phyloP scores from a whole-genome alignment of 2,113 vertebrate species.

The Mionectes macconnelli region DNA sequence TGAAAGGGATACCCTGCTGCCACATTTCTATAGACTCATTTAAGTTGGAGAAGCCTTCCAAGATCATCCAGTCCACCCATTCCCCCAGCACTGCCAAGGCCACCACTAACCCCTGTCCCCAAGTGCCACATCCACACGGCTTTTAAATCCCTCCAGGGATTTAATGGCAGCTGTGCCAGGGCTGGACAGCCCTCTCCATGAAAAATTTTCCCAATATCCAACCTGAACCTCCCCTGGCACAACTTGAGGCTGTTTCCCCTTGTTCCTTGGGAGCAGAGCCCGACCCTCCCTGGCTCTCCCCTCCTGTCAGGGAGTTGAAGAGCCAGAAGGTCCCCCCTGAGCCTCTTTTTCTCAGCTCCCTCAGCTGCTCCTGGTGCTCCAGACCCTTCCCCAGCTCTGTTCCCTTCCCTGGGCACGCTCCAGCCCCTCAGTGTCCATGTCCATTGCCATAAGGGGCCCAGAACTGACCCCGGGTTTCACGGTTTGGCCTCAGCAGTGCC shows the following conservation, averaged over 20 bases:
- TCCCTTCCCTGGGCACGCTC: not conserved
- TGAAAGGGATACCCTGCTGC: not conserved
- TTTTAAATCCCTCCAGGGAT: not conserved
- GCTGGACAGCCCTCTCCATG: not conserved
- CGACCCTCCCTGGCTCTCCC: accelerated
- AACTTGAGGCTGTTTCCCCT: not conserved
- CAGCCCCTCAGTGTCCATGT: not conserved
- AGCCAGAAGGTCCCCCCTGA: not conserved
- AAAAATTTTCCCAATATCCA: not conserved
- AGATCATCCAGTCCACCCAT: not conserved
- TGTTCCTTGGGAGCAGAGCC: not conserved
- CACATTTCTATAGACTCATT: not conserved
- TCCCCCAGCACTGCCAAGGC: not conserved
- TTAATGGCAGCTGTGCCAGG: not conserved
- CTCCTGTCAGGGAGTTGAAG: not conserved
- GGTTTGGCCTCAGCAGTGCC: not conserved
- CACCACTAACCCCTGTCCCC: not conserved
- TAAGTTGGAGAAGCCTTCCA: not conserved
- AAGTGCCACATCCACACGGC: not conserved
- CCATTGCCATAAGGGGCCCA: not conserved
- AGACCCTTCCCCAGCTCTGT: not conserved
- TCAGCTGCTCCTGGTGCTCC: not conserved
- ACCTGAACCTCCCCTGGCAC: not conserved
- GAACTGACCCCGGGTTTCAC: not conserved
- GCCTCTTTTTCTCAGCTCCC: not conserved